Evolutionary conservation across 2,888 invertebrate species (phyloP).

Genomic region (Buathra laborator): DNA sequence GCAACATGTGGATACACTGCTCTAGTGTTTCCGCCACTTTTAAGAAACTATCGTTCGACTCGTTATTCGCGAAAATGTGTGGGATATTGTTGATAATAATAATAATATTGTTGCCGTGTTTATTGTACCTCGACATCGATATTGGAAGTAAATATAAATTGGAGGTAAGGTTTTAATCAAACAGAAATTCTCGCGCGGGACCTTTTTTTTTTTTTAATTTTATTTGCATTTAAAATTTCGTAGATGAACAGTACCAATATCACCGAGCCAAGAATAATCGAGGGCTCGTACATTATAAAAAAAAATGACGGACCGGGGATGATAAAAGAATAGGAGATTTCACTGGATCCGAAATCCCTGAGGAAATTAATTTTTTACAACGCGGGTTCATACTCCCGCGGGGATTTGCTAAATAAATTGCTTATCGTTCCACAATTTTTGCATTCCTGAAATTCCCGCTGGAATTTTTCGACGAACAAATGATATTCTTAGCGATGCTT

Average conservation of each 20-base stretch:
- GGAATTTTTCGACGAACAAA: not conserved
- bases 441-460: not conserved
- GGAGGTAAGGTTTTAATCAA: constrained; percentile 38
- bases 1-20: constrained; percentile 50
- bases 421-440: constrained; percentile 7
- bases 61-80: constrained; percentile 52
- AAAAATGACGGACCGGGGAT: constrained; percentile 24
- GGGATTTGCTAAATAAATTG: constrained; percentile 7
- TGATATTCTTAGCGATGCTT: not conserved
- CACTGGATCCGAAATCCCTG: constrained; percentile 19
- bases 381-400: not conserved
- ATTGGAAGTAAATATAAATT: constrained; percentile 40
- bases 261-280: constrained; percentile 21
- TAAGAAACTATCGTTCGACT: constrained; percentile 6
- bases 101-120: constrained; percentile 54
- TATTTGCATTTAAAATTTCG: constrained; percentile 9
- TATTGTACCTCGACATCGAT: constrained; percentile 58
- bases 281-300: constrained; percentile 29
- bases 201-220: not conserved
- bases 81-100: constrained; percentile 42
- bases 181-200: not conserved
- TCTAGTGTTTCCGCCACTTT: not conserved
- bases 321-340: constrained; percentile 1
- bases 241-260: constrained; percentile 46
- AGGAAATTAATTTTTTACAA: constrained; percentile 48